Conservation (phyloP, 53 echinoderm and acorn worm genomes). For the Apostichopus leukothele region DNA sequence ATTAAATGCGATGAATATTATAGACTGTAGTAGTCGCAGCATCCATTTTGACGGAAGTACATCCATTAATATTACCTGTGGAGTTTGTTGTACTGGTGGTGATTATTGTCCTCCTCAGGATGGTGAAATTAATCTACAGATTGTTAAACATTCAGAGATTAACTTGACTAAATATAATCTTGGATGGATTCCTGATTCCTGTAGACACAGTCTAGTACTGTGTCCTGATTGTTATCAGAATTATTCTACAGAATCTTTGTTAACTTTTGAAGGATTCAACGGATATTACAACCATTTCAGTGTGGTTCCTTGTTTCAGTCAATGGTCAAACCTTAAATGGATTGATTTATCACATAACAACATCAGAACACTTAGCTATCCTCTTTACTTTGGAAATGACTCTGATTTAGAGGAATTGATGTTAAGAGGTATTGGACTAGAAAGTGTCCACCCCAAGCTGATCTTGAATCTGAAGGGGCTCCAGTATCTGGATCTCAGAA, state of each 20-base stretch:
- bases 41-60: neutral
- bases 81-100: neutral
- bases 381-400: neutral
- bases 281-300: neutral
- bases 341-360: constrained; percentile 11
- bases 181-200: too few species aligned
- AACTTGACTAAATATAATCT: neutral
- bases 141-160: neutral
- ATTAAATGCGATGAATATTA: neutral
- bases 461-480: neutral
- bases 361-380: neutral
- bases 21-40: neutral
- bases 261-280: constrained; percentile 1
- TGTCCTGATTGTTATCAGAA: neutral
- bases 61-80: neutral
- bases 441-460: too few species aligned
- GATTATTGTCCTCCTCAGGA: neutral
- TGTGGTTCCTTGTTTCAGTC: neutral
- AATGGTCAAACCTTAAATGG: constrained; percentile 23
- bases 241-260: neutral
- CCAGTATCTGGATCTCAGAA: neutral
- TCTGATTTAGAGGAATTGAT: neutral
- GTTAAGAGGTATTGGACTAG: neutral
- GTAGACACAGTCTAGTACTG: neutral
- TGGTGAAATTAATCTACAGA: neutral